These are phyloP conservation scores for Sphinx pinastri DNA, from an alignment of 2,888 invertebrate genomes.

Conservation along the genomic window DNA sequence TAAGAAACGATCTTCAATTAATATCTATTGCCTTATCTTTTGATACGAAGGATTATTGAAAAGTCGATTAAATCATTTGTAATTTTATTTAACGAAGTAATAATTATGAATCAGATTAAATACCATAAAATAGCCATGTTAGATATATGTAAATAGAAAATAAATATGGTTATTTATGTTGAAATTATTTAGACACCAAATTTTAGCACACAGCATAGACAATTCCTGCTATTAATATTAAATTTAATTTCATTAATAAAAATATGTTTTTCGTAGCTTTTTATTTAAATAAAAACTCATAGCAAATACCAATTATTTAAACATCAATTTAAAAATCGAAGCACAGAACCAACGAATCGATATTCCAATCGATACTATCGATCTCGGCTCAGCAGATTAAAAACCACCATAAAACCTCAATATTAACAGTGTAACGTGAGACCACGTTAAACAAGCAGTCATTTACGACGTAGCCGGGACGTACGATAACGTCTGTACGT, in stretches of 20 bases:
- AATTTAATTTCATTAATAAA: too few species aligned
- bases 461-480: conserved; percentile 29
- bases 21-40: background rate
- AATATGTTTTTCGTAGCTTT: too few species aligned
- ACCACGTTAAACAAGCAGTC: conserved; percentile 25
- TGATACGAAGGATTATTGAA: background rate
- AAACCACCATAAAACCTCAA: background rate
- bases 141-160: too few species aligned
- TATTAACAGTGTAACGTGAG: background rate
- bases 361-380: background rate
- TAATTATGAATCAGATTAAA: too few species aligned
- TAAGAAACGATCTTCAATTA: background rate
- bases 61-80: too few species aligned
- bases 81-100: too few species aligned
- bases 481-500: conserved; percentile 26
- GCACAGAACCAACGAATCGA: background rate
- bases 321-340: background rate
- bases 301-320: background rate
- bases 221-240: too few species aligned
- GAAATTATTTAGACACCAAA: too few species aligned
- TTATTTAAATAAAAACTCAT: too few species aligned
- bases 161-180: too few species aligned
- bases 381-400: background rate
- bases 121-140: too few species aligned
- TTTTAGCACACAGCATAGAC: too few species aligned